Evolutionary conservation across 2,888 invertebrate species (phyloP).

Genomic region (Teinopalpus imperialis): DNA sequence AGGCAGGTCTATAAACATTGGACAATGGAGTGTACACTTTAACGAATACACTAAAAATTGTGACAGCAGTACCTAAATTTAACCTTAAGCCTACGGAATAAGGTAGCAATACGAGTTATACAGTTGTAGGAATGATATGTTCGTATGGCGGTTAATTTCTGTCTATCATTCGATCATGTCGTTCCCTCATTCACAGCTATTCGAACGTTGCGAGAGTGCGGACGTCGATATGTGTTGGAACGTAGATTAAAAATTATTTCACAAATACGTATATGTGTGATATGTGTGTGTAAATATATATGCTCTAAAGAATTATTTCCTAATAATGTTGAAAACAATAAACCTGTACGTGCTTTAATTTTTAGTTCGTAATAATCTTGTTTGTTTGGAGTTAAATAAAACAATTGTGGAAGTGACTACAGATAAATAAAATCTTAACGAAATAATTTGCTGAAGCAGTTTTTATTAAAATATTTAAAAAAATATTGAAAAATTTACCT

Average conservation of each 20-base stretch:
- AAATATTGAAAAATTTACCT: background rate
- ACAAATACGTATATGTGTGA: slow-evolving; percentile 1
- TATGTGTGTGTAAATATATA: slow-evolving; percentile 11
- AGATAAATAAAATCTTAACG: background rate
- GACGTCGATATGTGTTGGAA: slow-evolving; percentile 3
- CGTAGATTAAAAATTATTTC: background rate
- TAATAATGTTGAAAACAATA: slow-evolving; percentile 6
- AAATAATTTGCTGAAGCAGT: background rate
- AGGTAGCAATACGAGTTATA: no score
- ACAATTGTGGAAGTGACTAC: background rate
- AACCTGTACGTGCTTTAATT: slow-evolving; percentile 10
- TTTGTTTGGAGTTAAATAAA: slow-evolving; percentile 1
- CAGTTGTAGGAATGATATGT: no score
- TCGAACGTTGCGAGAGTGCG: background rate
- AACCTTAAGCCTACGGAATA: no score
- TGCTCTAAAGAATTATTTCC: slow-evolving; percentile 1
- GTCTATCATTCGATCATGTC: no score
- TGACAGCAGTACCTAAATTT: no score
- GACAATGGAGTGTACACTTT: background rate
- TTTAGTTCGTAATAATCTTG: background rate
- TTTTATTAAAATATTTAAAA: background rate
- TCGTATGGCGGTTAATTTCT: no score
- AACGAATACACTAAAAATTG: no score
- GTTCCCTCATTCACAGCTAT: no score
- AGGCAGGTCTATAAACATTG: background rate